These are phyloP conservation scores for Itoplectis maculator DNA, from an alignment of 2,888 invertebrate species.

Conservation along the genomic window DNA sequence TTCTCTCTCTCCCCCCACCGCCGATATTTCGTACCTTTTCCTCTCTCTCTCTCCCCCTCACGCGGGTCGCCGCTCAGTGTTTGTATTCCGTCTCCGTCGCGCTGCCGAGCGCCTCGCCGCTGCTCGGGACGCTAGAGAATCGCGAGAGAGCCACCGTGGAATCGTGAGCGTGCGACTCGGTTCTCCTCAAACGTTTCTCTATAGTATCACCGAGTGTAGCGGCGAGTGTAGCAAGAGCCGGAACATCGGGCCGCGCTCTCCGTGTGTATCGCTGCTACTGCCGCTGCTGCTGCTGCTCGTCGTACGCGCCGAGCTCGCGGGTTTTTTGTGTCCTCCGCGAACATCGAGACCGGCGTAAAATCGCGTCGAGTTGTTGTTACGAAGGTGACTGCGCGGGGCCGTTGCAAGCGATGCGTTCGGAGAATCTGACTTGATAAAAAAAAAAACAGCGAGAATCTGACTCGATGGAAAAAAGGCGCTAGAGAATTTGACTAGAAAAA, in stretches of 20 bases:
- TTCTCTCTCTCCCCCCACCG: conserved; percentile 38
- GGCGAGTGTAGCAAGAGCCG: conserved; percentile 24
- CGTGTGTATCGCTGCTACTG: conserved; percentile 2
- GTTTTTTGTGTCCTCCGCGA: background rate
- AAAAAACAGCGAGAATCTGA: no score
- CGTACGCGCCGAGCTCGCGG: conserved; percentile 4
- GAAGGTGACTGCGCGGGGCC: background rate
- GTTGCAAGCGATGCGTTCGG: background rate
- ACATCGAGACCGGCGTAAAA: background rate
- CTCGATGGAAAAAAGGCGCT: no score
- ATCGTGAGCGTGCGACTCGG: conserved; percentile 44
- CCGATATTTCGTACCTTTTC: conserved; percentile 13
- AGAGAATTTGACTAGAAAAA: no score
- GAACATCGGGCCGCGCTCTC: background rate
- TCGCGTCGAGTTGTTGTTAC: conserved; percentile 1
- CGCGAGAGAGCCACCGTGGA: conserved; percentile 22
- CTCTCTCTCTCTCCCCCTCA: conserved; percentile 43
- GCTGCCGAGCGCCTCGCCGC: no score
- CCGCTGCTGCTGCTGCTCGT: no score
- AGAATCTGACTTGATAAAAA: no score
- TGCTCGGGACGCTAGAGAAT: conserved; percentile 1
- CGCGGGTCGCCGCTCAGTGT: no score
- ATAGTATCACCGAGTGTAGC: conserved; percentile 40
- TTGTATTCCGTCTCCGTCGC: conserved; percentile 24
- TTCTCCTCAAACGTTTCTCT: conserved; percentile 6